Evolutionary conservation across 2,888 invertebrate genomes (phyloP).

Genomic region (Ceraclea dissimilis): DNA sequence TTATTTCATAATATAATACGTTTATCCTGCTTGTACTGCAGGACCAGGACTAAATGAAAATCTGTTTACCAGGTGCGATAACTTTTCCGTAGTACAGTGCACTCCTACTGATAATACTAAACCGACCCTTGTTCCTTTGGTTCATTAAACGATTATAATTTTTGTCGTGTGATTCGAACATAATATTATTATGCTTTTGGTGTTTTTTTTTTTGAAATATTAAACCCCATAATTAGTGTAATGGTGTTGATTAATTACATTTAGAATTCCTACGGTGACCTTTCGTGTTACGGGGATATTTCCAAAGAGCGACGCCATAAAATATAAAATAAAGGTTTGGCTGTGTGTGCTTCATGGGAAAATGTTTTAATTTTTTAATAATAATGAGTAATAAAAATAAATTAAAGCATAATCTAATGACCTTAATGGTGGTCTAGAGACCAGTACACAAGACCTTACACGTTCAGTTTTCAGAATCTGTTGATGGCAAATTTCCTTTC

Average conservation of each 20-base stretch:
- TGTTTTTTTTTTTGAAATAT: slow-evolving; percentile 15
- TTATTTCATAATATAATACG: no score
- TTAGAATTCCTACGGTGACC: slow-evolving; percentile 18
- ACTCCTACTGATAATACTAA: not conserved
- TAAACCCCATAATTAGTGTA: slow-evolving; percentile 24
- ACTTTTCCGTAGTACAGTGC: no score
- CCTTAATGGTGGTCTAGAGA: no score
- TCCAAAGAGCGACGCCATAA: not conserved
- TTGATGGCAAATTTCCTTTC: no score
- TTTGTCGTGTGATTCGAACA: not conserved
- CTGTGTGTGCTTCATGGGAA: not conserved
- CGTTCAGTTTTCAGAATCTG: no score
- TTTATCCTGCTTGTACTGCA: no score
- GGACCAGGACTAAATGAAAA: no score
- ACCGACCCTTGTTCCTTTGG: not conserved
- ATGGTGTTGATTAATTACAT: slow-evolving; percentile 25
- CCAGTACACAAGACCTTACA: no score
- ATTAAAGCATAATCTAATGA: not conserved
- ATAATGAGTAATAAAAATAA: not conserved
- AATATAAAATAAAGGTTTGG: not conserved
- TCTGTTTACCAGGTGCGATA: no score
- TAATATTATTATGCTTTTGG: not conserved
- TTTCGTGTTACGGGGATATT: slow-evolving; percentile 23
- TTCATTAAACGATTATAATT: not conserved
- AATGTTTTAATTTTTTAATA: not conserved